Evolutionary conservation across 1,140 invertebrate species (phyloP), one percentile per base, ranked within the genome.

Genomic region (Pogonomyrmex barbatus): DNA sequence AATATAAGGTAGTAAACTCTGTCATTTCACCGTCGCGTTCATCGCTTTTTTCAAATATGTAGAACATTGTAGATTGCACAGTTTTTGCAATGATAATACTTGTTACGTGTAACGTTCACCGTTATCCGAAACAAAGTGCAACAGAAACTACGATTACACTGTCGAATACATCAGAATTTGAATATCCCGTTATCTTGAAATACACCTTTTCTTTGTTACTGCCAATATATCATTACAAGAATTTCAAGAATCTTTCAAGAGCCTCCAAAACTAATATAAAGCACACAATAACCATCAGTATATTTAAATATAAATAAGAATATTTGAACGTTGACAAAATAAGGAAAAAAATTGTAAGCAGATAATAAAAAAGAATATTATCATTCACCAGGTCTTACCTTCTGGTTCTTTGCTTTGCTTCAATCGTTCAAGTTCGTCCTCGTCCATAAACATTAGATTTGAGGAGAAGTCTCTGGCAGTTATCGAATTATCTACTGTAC

Each of bases 371-470:
- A 0, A 14, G 47, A 47, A 47, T 4, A 39, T 42, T 42, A 62
- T 58, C 2, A 12, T 68, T 58, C 2, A n/a, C n/a, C 5, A 68
- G 5, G 30, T 76, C 12, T 85, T 78, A 90, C 89, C 88, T 39
- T 82, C 67, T 1, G 50, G 1, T 45, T 85, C 45, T 45, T 86
- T 54, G 5, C 47, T 87, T 52, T 68, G 85, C 33, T 90, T 88
- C 14, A 94, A 60, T 8, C 88, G 58, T 1, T 36, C 45, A 12
- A 95, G 77, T 79, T 95, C 93, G 67, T 95, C 94, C 39, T 94
- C 94, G 76, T 95, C 94, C 39, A 95, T 39, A 56, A 95, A 83
- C 60, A 94, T 91, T 0, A 93, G 90, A 30, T 88, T 91, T 0
- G 68, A 92, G 0, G 87, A 77, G 8, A 94, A 90, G 24, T 87